These are phyloP conservation scores for Novumbra hubbsi DNA, from an alignment of 2,797 vertebrate species.

Conservation along the genomic window DNA sequence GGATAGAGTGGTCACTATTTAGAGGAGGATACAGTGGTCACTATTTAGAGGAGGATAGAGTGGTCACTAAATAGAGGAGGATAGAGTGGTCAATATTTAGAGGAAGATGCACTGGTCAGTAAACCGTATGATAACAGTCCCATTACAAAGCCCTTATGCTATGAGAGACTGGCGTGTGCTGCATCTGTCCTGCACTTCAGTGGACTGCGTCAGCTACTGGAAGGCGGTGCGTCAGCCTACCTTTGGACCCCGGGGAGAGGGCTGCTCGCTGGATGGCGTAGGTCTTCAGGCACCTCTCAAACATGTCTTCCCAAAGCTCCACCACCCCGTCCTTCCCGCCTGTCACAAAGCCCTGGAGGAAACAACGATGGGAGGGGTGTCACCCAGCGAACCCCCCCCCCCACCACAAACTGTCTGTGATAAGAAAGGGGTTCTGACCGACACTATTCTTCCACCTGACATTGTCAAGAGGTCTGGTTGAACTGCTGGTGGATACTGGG, in stretches of 20 bases:
- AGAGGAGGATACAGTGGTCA: neutral
- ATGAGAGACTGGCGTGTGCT: neutral
- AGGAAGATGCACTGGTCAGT: neutral
- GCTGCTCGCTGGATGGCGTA: conserved; percentile 71
- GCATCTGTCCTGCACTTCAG: neutral
- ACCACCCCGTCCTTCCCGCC: conserved; percentile 84
- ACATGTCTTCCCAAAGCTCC: conserved; percentile 84
- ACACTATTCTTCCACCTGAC: neutral
- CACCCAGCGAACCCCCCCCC: neutral
- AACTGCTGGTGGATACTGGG: neutral
- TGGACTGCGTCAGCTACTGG: neutral
- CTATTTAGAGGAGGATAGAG: neutral
- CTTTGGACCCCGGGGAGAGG: conserved; percentile 30
- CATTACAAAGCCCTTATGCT: neutral
- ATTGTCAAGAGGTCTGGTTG: neutral
- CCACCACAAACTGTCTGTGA: neutral
- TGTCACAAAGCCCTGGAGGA: conserved; percentile 78
- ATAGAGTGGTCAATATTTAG: neutral
- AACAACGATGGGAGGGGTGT: neutral
- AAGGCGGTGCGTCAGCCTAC: neutral
- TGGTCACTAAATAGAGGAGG: neutral
- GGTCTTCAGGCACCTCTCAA: conserved; percentile 84
- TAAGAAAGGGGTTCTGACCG: neutral
- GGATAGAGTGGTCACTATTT: neutral
- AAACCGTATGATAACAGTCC: neutral